Evolutionary conservation across 2,888 invertebrate genomes (phyloP), one percentile per base, ranked within the genome.

Genomic region (Zaprionus bogoriensis): DNA sequence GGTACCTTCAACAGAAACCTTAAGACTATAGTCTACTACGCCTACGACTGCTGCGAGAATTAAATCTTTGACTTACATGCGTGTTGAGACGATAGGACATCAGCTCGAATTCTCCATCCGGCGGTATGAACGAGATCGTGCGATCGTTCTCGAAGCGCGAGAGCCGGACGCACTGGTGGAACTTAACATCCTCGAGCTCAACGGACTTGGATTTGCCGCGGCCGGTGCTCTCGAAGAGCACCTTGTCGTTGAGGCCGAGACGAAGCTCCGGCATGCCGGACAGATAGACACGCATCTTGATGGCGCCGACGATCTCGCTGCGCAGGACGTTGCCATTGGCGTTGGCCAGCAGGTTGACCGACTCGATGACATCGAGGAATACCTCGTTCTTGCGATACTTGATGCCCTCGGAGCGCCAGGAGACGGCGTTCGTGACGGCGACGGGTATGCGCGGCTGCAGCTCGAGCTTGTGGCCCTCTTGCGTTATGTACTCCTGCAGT

Each of bases 381-480:
- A 99, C 99, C 93, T 99, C 99, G 91, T 99, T 99, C 92, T 99
- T 99, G 59, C 99, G 94, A 91, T 99, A 99, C 89, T 99, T 99
- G 57, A 99, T 97, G 2, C 99, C 99, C 90, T 99, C 99, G 0
- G 98, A 98, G 59, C 99, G 93, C 99, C 99, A 99, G 0, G 99
- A 99, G 0, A 99, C 99, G 0, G 99, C 99, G 92, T 99, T 99
- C n/a, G 99, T 99, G 5, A 99, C 99, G 17, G 99, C 99, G 94
- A 98, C 96, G 0, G 99, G 99, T 65, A 99, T 98, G 46, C 98
- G 93, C 0, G 98, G 97, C 82, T 98, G 98, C 89, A 98, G 95
- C 92, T 99, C 99, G 28, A 99, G 92, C 90, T 99, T 99, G 90
- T 99, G 98, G 2, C 99, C 98, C 91, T 99, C 99, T 90, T 99